Percentiles rank a stretch among this genome's conserved stretches.
Evolutionary conservation across 2,113 vertebrate genomes (phyloP).

Genomic region (Micromys minutus): DNA sequence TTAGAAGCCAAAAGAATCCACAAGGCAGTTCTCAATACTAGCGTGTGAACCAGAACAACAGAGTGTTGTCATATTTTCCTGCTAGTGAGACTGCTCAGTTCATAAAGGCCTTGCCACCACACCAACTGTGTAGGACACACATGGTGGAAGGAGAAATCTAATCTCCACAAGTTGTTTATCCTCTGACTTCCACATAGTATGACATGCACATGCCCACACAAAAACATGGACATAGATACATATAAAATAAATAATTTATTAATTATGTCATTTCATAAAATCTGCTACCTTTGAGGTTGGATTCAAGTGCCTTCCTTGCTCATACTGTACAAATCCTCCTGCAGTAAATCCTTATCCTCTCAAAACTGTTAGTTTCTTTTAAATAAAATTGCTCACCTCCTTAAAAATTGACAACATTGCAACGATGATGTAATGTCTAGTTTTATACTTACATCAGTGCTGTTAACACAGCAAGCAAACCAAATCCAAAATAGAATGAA

Average conservation of each 20-base stretch:
- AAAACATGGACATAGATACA: not conserved
- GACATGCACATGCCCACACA: not conserved
- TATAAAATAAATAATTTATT: not conserved
- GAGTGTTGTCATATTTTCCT: not conserved
- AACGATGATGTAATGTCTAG: conserved; percentile 38
- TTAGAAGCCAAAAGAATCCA: conserved; percentile 54
- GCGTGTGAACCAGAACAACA: conserved; percentile 56
- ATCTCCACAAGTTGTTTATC: not conserved
- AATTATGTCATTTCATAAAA: conserved; percentile 32
- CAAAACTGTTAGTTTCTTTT: not conserved
- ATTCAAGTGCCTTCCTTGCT: not conserved
- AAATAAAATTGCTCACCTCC: not conserved
- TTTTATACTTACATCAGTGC: conserved; percentile 18
- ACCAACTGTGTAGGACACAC: not conserved
- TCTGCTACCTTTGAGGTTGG: not conserved
- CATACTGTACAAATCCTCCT: conserved; percentile 23
- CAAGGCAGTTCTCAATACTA: conserved; percentile 21
- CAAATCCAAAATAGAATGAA: conserved; percentile 77
- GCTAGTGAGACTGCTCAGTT: not conserved
- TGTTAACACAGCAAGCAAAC: conserved; percentile 61
- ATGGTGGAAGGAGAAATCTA: not conserved
- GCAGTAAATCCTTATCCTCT: not conserved
- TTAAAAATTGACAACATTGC: not conserved
- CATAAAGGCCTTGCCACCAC: not conserved
- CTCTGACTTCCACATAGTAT: not conserved